A percentile compares a stretch with the other conserved stretches of the same genome.
Conservation (phyloP, 2,113 vertebrate genomes). For the Taurulus bubalis region DNA sequence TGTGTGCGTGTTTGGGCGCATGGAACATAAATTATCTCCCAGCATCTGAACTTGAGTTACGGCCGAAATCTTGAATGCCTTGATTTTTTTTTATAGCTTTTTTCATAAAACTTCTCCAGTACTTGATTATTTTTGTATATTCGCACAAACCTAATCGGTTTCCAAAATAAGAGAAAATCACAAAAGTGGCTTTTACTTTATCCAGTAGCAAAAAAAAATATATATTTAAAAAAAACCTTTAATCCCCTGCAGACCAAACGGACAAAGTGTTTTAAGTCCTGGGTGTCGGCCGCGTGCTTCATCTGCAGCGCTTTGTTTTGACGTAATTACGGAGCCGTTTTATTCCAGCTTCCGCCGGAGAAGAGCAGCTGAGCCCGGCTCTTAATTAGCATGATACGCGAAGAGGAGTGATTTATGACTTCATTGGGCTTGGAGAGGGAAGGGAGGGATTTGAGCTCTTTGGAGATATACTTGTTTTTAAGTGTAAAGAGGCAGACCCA, state of each 20-base stretch:
- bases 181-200: conserved; percentile 11
- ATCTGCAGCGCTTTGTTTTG: conserved; percentile 74
- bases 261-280: conserved; percentile 58
- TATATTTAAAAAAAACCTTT: conserved; percentile 10
- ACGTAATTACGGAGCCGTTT: conserved; percentile 77
- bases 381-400: conserved; percentile 82
- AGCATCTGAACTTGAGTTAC: conserved; percentile 59
- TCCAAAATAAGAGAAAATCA: conserved; percentile 1
- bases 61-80: conserved; percentile 13
- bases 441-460: conserved; percentile 74
- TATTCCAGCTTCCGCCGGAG: conserved; percentile 67
- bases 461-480: conserved; percentile 71
- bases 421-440: conserved; percentile 70
- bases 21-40: conserved; percentile 32
- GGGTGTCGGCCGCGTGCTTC: conserved; percentile 57
- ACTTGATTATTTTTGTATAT: background rate
- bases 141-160: background rate
- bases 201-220: conserved; percentile 49
- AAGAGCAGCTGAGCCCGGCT: conserved; percentile 66
- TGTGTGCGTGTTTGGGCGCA: background rate
- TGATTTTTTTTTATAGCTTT: too few species aligned
- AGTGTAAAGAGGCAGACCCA: conserved; percentile 67
- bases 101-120: background rate
- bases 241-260: conserved; percentile 57
- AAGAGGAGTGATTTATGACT: conserved; percentile 76